Conservation (phyloP, 2,113 vertebrate genomes). For the Leiothrix lutea region DNA sequence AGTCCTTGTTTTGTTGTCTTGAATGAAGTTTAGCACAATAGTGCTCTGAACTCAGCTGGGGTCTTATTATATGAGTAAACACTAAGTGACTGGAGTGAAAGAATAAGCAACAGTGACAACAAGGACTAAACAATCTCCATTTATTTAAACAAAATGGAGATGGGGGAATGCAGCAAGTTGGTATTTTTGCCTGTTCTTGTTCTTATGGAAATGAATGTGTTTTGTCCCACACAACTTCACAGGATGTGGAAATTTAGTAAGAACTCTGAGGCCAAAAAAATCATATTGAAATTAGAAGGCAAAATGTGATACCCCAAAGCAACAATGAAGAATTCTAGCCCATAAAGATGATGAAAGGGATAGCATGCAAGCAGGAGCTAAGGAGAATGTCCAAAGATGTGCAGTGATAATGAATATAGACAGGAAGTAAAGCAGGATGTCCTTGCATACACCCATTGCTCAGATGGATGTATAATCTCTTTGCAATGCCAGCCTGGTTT, state of each 20-base stretch:
- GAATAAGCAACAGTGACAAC: slow-evolving; percentile 29
- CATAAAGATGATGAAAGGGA: neutral
- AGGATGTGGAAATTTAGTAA: neutral
- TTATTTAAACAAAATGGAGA: slow-evolving; percentile 32
- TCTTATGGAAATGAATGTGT: neutral
- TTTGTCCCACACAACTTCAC: neutral
- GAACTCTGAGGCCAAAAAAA: neutral
- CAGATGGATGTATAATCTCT: neutral
- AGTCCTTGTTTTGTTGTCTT: neutral
- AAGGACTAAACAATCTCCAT: slow-evolving; percentile 28
- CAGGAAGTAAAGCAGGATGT: neutral
- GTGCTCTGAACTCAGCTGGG: slow-evolving; percentile 11
- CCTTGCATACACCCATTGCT: neutral
- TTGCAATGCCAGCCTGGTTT: neutral
- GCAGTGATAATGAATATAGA: neutral
- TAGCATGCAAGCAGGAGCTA: neutral
- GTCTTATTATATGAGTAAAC: neutral
- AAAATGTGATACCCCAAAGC: neutral
- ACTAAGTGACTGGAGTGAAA: neutral
- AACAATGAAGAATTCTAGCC: neutral
- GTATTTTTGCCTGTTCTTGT: neutral
- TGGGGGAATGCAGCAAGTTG: neutral
- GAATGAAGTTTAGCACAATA: neutral
- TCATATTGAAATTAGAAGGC: neutral
- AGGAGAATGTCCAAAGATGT: neutral